These are phyloP conservation scores for Zaprionus nigranus DNA, from an alignment of 1,140 invertebrate genomes.

Conservation along the genomic window DNA sequence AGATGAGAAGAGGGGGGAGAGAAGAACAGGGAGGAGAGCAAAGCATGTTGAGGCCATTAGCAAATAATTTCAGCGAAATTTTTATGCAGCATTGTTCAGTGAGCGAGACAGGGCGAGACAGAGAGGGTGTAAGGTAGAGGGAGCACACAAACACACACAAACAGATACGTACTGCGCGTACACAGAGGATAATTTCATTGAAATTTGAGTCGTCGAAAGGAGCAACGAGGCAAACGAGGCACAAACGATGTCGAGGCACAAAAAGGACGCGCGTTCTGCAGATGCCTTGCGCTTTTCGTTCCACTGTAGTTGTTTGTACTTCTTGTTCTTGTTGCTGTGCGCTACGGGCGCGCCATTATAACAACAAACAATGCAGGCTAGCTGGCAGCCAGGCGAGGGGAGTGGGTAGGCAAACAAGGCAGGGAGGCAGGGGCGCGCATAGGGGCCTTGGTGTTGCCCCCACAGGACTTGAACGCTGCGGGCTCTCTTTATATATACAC, in stretches of 20 bases:
- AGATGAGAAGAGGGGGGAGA: background rate
- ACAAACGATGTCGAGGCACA: conserved; percentile 50
- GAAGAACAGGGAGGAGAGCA: background rate
- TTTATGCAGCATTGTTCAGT: conserved; percentile 67
- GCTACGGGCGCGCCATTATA: conserved; percentile 72
- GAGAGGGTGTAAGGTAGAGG: background rate
- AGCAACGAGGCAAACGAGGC: conserved; percentile 50
- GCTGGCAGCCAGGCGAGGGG: background rate
- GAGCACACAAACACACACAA: conserved; percentile 17
- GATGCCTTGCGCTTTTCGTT: conserved; percentile 79
- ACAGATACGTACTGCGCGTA: background rate
- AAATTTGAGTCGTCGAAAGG: conserved; percentile 82
- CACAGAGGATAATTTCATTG: conserved; percentile 80
- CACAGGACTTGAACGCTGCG: conserved; percentile 66
- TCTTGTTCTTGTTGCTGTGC: conserved; percentile 14
- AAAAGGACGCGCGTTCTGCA: conserved; percentile 74
- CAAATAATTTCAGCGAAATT: conserved; percentile 82
- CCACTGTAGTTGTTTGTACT: background rate
- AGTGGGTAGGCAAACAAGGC: conserved; percentile 3
- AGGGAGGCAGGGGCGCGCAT: conserved; percentile 1
- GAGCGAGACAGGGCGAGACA: background rate
- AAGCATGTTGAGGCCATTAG: conserved; percentile 67
- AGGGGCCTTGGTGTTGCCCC: conserved; percentile 43
- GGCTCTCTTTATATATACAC: conserved; percentile 37
- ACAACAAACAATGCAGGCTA: conserved; percentile 76